Conservation (phyloP, 2,797 vertebrate genomes). For the Mormyrops boulengeri region DNA sequence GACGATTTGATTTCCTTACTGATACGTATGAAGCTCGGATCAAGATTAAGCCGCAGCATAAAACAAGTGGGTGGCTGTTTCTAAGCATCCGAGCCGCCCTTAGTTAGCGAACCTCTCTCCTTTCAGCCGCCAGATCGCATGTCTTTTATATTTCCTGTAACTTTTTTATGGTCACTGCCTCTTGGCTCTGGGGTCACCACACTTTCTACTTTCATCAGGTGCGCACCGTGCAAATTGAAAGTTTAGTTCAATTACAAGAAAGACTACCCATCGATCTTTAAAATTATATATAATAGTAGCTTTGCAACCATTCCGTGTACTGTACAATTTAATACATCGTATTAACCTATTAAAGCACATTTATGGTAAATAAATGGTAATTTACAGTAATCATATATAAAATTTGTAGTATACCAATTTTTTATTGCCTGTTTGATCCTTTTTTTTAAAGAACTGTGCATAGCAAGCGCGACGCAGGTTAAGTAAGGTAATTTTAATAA, state of each 20-base stretch:
- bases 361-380: not conserved
- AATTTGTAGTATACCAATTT: not conserved
- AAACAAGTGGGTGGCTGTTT: constrained; percentile 12
- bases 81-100: not conserved
- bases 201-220: constrained; percentile 11
- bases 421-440: not conserved
- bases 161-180: constrained; percentile 21
- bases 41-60: not conserved
- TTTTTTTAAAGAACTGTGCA: not conserved
- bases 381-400: not conserved
- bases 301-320: not conserved
- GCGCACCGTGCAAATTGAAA: not conserved
- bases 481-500: not conserved
- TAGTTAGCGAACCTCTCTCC: not conserved
- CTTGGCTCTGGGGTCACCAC: not conserved
- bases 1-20: constrained; percentile 19
- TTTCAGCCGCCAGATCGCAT: constrained; percentile 20
- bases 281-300: not conserved
- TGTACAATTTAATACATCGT: not conserved
- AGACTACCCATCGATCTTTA: not conserved
- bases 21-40: constrained; percentile 8
- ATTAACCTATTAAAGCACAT: not conserved
- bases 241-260: not conserved
- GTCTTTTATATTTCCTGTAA: constrained; percentile 19
- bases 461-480: not conserved